Base-by-base conservation (phyloP, 92 coral and sea anemone species). In the Paramuricea clavata region DNA sequence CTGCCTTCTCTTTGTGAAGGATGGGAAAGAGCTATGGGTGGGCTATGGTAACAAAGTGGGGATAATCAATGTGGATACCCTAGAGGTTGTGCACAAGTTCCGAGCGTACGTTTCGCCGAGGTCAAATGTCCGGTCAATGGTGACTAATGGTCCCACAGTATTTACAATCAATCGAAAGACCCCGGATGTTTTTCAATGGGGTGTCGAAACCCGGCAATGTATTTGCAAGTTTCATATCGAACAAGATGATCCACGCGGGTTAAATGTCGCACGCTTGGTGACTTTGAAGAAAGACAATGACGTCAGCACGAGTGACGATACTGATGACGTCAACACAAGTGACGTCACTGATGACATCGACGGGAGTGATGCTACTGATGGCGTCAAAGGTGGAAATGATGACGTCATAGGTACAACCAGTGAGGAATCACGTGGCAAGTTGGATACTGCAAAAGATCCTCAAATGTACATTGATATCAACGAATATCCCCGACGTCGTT, bases 141-240 rank as follows among this genome's bases (percentile, higher is more conserved):
- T 93, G 13, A 90, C 94, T 1, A 90, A 91, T 67, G 97, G 95
- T 12, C 62, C 83, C 31, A 90, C 89, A 2, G 99, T 94, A 16
- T 97, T 98, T 93, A 94, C 95, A 49, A 93, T 90, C 30, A 98
- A 94, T 86, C 93, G 99, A 3, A 91, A 92, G 17, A 94, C 95
- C 12, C 50, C 98, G 13, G 90, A 93, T 59, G 91, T 97, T 34
- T 86, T 93, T 12, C 96, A 97, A 32, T 97, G 99, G 99, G 89
- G 90, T 16, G 95, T 92, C 10, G 64, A 44, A 26, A 89, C 92
- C 19, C 97, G 94, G 44, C 97, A 91, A 50, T 89, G 95, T 49
- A 91, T 93, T 17, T 91, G 92, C 81, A 90, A 92, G 17, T 97
- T 97, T 74, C 89, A 94, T 72, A 89, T 91, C 42, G 94, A 94